Evolutionary conservation across 2,888 invertebrate species (phyloP).

Genomic region (Polyommatus icarus): DNA sequence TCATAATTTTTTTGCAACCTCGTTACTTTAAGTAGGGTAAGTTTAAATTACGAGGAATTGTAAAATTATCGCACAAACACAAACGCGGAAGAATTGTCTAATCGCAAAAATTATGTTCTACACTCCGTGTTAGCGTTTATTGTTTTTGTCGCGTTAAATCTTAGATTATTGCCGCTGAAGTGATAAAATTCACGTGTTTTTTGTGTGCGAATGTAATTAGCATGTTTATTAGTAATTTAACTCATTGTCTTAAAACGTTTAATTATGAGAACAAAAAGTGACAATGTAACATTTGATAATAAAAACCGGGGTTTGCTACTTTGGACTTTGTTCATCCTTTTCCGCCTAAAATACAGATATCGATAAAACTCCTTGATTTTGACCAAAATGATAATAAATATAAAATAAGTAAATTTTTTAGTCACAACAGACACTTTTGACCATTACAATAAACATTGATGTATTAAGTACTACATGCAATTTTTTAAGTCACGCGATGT

Average conservation of each 20-base stretch:
- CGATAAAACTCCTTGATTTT: neutral
- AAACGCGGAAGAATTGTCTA: neutral
- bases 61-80: neutral
- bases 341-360: neutral
- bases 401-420: too few species aligned
- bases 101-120: neutral
- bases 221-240: neutral
- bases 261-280: slow-evolving; percentile 3
- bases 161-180: neutral
- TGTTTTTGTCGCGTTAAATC: neutral
- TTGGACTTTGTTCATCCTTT: neutral
- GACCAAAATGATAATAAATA: too few species aligned
- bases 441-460: too few species aligned
- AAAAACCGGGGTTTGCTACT: neutral
- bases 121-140: neutral
- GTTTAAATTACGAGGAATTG: neutral
- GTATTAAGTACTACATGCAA: too few species aligned
- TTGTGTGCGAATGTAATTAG: neutral
- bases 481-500: too few species aligned
- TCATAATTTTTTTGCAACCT: neutral
- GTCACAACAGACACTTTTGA: too few species aligned
- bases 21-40: neutral
- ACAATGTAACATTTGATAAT: neutral
- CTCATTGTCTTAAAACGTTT: slow-evolving; percentile 2
- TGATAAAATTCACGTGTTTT: neutral